Base-by-base conservation (phyloP, 2,113 vertebrate genomes). In the Mobula hypostoma region DNA sequence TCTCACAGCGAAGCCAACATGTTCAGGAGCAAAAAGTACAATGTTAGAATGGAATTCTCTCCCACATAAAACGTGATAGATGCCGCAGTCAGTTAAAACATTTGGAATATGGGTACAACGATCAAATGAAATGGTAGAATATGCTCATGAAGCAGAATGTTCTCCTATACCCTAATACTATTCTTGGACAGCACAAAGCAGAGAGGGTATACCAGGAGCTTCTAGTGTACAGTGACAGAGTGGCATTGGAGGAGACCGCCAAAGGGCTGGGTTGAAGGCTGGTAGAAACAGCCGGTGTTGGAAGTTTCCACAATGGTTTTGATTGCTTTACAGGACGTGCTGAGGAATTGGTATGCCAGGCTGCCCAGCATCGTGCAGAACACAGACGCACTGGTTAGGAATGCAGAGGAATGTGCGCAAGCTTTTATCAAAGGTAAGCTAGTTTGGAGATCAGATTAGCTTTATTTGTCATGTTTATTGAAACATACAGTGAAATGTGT, bases 341-440 rank as follows among this genome's bases (percentile, higher is more conserved):
- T 99, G 9, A 97, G 99, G 61, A 98, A 97, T 95, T 99, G 99
- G 99, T 99, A 99, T 0, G 98, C 98, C 83, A 97, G 98, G 79
- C 95, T 98, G 94, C 98, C 98, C 0, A 95, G 96, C 0, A 95
- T 97, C 0, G 97, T 99, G 29, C 96, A 96, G 58, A 99, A 98
- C 0, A 95, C 97, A 0, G 95, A 96, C 0, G 96, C 96, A 56
- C 96, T 99, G 94, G 98, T 98, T 95, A 96, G 66, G 82, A 99
- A 97, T 3, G 97, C 98, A 0, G 97, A 98, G 95, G 96, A 97
- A 27, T 98, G 99, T 24, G 96, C 97, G 4, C 95, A 78, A 85
- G 98, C 98, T 80, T 98, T 98, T 94, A 95, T 94, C 61, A 96
- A 96, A 1, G 98, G 98, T 98, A 94, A 95, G 94, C 19, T 0